phyloP scores from a whole-genome alignment of 2,888 invertebrate species.

The Chorisops tibialis region DNA sequence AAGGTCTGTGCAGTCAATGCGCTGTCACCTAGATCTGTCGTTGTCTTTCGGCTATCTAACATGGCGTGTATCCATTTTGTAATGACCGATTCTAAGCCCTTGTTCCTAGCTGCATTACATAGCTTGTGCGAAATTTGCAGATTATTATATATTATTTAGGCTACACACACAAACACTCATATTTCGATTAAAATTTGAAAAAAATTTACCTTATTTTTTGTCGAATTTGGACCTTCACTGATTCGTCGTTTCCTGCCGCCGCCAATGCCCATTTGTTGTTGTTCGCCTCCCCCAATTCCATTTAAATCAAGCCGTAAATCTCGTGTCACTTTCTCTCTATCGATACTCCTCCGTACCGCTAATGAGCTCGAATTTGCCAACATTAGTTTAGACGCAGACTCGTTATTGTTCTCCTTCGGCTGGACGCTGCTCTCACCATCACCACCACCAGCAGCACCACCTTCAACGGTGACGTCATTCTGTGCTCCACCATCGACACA shows the following conservation, averaged over 20 bases:
- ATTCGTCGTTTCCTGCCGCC: constrained; percentile 48
- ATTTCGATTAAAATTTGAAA: too few species aligned
- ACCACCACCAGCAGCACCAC: not conserved
- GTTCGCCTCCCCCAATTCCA: constrained; percentile 28
- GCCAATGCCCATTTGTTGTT: constrained; percentile 33
- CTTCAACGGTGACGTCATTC: not conserved
- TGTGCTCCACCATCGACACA: not conserved
- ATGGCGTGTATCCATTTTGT: too few species aligned
- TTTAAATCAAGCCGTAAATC: constrained; percentile 49
- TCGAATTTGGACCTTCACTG: constrained; percentile 50
- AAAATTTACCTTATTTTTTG: constrained; percentile 48
- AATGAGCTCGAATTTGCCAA: not conserved
- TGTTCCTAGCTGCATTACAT: too few species aligned
- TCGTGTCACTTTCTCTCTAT: constrained; percentile 44
- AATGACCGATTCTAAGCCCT: too few species aligned
- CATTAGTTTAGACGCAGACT: not conserved
- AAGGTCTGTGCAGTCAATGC: too few species aligned
- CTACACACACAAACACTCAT: too few species aligned
- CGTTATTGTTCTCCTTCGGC: not conserved
- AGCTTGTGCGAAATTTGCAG: too few species aligned
- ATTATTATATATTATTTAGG: too few species aligned
- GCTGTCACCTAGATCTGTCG: too few species aligned
- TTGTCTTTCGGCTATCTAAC: too few species aligned
- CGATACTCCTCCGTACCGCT: constrained; percentile 16
- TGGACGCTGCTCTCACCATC: too few species aligned